Conservation (phyloP, 2,888 invertebrate species). For the Gordius sp. region DNA sequence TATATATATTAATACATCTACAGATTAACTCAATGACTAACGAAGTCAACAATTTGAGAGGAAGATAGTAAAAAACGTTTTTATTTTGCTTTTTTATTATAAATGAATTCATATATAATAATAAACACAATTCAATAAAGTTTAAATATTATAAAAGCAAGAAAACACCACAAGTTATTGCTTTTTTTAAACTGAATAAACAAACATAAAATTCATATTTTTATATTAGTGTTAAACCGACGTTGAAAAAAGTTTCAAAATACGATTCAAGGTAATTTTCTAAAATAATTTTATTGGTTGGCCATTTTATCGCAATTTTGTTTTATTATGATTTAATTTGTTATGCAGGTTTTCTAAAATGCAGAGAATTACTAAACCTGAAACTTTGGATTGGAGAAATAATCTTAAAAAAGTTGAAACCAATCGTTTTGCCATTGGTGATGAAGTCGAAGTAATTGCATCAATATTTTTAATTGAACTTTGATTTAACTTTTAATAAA, state of each 20-base stretch:
- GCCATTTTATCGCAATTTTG: background rate
- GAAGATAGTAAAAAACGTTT: slow-evolving; percentile 15
- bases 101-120: background rate
- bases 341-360: slow-evolving; percentile 2
- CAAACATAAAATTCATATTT: background rate
- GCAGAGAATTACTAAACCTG: slow-evolving; percentile 1
- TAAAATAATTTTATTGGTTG: background rate
- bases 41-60: slow-evolving; percentile 14
- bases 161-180: background rate
- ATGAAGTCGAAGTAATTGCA: slow-evolving; percentile 3
- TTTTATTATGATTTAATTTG: background rate
- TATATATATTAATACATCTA: background rate
- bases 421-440: slow-evolving; percentile 3
- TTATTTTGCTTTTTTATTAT: background rate
- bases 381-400: slow-evolving; percentile 2
- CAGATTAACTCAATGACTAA: slow-evolving; percentile 10
- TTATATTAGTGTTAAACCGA: slow-evolving; percentile 14
- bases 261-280: slow-evolving; percentile 8
- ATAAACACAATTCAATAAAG: background rate
- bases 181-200: background rate
- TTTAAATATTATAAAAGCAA: background rate
- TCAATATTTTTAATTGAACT: background rate
- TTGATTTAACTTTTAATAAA: background rate
- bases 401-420: slow-evolving; percentile 15
- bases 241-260: slow-evolving; percentile 14